Conservation (phyloP, 2,113 vertebrate species). For the Prolemur simus region DNA sequence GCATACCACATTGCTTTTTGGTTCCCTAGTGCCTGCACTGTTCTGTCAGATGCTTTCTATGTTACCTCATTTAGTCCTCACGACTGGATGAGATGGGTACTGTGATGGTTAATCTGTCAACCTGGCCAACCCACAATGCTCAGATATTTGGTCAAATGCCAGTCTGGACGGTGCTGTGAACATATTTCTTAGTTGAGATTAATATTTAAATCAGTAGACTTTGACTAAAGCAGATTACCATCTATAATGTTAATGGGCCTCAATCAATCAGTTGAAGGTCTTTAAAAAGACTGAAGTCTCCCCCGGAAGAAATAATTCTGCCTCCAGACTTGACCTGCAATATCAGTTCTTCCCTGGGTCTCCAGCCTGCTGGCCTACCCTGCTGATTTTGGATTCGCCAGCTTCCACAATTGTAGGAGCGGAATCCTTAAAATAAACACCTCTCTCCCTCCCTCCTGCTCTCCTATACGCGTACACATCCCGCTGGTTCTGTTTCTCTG, state of each 20-base stretch:
- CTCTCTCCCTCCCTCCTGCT: not conserved
- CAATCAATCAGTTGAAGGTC: not conserved
- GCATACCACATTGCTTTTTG: not conserved
- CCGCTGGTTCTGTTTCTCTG: not conserved
- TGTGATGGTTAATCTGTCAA: not conserved
- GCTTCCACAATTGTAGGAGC: not conserved
- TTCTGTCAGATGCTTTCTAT: not conserved
- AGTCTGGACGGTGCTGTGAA: not conserved
- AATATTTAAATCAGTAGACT: not conserved
- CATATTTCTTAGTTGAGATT: not conserved
- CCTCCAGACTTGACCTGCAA: not conserved
- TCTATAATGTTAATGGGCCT: not conserved
- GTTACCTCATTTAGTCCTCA: not conserved
- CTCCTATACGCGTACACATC: not conserved
- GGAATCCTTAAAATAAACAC: not conserved
- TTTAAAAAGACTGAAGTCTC: not conserved
- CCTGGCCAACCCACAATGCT: not conserved
- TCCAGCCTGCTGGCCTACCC: not conserved
- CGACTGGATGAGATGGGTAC: not conserved
- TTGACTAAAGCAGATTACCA: not conserved
- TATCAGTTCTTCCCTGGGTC: not conserved
- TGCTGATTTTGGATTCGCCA: not conserved
- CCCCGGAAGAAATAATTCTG: not conserved
- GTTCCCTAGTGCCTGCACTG: not conserved
- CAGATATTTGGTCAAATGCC: not conserved